Evolutionary conservation across 1,140 invertebrate genomes (phyloP).

Genomic region (Triops longicaudatus): DNA sequence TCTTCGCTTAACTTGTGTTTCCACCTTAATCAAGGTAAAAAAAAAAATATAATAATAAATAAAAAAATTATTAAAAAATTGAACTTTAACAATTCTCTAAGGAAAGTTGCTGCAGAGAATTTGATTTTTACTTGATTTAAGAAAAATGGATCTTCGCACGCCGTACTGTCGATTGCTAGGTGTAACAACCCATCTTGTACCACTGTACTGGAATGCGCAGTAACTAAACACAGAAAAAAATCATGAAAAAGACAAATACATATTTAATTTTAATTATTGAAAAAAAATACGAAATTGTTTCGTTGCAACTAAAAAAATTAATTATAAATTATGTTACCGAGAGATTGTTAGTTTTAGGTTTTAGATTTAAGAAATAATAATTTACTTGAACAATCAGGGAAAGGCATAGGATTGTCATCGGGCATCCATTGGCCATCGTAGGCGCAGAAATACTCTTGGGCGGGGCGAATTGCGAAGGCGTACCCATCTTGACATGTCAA

Average conservation of each 20-base stretch:
- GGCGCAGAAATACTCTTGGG: slow-evolving; percentile 44
- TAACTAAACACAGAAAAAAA: slow-evolving; percentile 35
- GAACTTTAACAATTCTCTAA: no score
- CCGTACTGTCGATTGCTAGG: slow-evolving; percentile 35
- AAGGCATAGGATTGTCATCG: slow-evolving; percentile 40
- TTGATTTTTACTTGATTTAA: slow-evolving; percentile 33
- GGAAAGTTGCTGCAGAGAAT: no score
- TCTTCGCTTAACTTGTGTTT: slow-evolving; percentile 35
- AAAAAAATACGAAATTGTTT: no score
- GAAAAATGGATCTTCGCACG: slow-evolving; percentile 40
- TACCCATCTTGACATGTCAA: slow-evolving; percentile 53
- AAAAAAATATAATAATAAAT: neutral
- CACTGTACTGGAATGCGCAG: slow-evolving; percentile 37
- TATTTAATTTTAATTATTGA: no score
- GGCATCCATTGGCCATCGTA: slow-evolving; percentile 44
- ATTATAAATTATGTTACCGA: no score
- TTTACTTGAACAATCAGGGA: slow-evolving; percentile 52
- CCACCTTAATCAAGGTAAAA: slow-evolving; percentile 34
- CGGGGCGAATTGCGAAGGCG: slow-evolving; percentile 45
- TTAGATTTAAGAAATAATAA: neutral
- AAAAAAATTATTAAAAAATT: neutral
- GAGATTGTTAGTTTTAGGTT: neutral
- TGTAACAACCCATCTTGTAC: slow-evolving; percentile 39
- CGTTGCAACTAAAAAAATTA: no score
- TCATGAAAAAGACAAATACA: neutral